Evolutionary conservation across 2,113 vertebrate genomes (phyloP), one percentile per base, ranked within the genome.

Genomic region (Dunckerocampus dactyliophorus): DNA sequence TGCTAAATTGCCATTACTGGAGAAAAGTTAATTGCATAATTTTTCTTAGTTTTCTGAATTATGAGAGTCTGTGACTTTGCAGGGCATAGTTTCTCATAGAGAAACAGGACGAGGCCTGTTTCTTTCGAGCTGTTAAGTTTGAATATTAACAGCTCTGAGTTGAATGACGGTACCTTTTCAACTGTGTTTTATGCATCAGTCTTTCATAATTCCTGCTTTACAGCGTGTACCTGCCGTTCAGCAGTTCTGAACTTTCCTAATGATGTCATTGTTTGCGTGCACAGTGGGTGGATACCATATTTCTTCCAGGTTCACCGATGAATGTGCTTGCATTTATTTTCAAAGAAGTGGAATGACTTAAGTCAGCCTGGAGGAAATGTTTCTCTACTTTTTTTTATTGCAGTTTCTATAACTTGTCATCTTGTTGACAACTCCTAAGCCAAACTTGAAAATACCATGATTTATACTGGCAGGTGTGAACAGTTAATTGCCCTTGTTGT

Each of bases 241-340:
- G 72, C 69, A 69, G 10, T 67, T 63, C 46, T 53, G 42, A n/a
- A 11, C 6, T 62, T 62, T 47, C n/a, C n/a, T 56, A 45, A 69
- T 65, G 47, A 68, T 50, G 73, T 42, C 55, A 59, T 48, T 13
- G 49, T 68, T 76, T 70, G 59, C 67, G 47, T 69, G 55, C 69
- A 65, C 67, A 66, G 45, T 62, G 45, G 34, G 16, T 61, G 42
- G 58, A 67, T 70, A 61, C 63, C 63, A 31, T 50, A 48, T 58
- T 49, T 37, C 72, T 81, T 65, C 71, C 79, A 76, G 66, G 63
- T 81, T 62, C 57, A 78, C 74, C 74, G 62, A 79, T 66, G 48
- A 70, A 72, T 55, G 39, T 14, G 22, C 54, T 70, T 58, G 34
- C 49, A 49, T 62, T 74, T 61, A 71, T 69, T 59, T 75, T 47